Conservation (phyloP, 1,140 invertebrate genomes). For the Cepaea nemoralis region DNA sequence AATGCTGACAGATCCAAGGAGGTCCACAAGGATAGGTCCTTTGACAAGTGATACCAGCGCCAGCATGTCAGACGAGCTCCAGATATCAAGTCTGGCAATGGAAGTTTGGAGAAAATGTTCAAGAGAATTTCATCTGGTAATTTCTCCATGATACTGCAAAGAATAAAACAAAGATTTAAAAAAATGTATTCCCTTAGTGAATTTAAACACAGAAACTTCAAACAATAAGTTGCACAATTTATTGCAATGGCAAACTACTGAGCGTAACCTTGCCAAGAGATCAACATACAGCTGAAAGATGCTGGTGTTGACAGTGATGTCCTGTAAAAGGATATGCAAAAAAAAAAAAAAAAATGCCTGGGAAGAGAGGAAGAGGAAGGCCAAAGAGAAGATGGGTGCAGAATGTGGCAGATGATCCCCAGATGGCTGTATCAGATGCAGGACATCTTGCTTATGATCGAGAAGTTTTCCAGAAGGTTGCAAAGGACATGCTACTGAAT, state of each 20-base stretch:
- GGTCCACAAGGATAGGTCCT: slow-evolving; percentile 26
- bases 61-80: slow-evolving; percentile 20
- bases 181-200: neutral
- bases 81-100: slow-evolving; percentile 6
- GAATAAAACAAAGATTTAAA: neutral
- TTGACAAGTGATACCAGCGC: slow-evolving; percentile 31
- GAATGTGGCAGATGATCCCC: no score
- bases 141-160: slow-evolving; percentile 10
- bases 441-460: no score
- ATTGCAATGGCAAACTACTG: no score
- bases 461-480: no score
- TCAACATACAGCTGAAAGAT: neutral
- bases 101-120: slow-evolving; percentile 30
- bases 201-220: no score
- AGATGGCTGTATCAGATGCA: no score
- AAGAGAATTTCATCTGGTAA: slow-evolving; percentile 32
- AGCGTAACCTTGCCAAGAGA: no score
- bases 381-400: no score
- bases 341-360: neutral
- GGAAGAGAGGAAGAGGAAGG: no score
- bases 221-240: neutral
- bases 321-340: neutral
- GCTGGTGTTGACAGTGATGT: no score
- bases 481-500: no score
- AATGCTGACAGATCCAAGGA: slow-evolving; percentile 19